phyloP scores from a whole-genome alignment of 2,888 invertebrate genomes.

The Epistrophe grossulariae region DNA sequence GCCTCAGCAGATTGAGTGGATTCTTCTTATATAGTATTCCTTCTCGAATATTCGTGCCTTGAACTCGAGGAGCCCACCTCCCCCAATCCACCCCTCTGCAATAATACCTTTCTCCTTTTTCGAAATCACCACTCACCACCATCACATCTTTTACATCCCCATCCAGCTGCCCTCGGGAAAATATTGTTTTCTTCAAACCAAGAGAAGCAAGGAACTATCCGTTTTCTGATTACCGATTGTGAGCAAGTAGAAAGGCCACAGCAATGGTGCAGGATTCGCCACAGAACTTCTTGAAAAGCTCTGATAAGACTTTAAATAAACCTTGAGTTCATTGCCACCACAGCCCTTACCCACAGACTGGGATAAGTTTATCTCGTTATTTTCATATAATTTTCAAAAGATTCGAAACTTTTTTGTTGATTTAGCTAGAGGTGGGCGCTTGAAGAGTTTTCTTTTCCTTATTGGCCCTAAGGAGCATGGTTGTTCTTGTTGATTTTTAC shows the following conservation, averaged over 20 bases:
- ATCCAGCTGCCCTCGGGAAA: constrained; percentile 38
- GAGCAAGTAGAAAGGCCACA: constrained; percentile 41
- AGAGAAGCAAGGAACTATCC: constrained; percentile 63
- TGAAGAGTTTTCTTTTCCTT: constrained; percentile 45
- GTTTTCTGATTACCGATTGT: constrained; percentile 71
- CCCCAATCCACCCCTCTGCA: too few species aligned
- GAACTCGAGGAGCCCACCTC: constrained; percentile 26
- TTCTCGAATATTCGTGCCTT: constrained; percentile 43
- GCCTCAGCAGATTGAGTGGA: constrained; percentile 74
- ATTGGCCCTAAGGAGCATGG: constrained; percentile 56
- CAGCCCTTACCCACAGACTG: constrained; percentile 46
- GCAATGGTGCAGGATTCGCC: constrained; percentile 54
- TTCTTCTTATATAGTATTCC: constrained; percentile 49
- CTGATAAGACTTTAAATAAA: constrained; percentile 74
- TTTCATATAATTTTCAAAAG: constrained; percentile 75
- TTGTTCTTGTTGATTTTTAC: constrained; percentile 47
- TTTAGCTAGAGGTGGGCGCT: constrained; percentile 40
- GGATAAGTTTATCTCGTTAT: constrained; percentile 73
- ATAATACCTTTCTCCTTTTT: constrained; percentile 4
- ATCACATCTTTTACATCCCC: constrained; percentile 6
- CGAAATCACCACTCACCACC: background rate
- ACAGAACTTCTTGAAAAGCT: constrained; percentile 70
- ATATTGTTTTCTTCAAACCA: constrained; percentile 48
- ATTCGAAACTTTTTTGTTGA: constrained; percentile 57
- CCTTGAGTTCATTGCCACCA: constrained; percentile 48